Evolutionary conservation across 2,888 invertebrate genomes (phyloP).

Genomic region (Megastigmus dorsalis): DNA sequence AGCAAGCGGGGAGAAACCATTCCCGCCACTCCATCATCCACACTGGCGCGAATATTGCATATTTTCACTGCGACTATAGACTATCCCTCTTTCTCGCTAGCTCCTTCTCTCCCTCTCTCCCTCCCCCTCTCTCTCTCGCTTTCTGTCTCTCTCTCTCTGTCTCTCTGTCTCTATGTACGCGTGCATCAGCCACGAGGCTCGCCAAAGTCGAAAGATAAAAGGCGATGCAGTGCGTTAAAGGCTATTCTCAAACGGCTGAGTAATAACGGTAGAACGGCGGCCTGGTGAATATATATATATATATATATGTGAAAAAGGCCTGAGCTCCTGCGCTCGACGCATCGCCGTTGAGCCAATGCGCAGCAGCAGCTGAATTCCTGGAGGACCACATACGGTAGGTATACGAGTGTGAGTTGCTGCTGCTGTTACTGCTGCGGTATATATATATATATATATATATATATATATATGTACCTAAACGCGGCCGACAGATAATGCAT

Average conservation of each 20-base stretch:
- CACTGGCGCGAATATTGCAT: neutral
- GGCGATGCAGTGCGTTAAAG: constrained; percentile 64
- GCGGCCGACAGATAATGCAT: constrained; percentile 72
- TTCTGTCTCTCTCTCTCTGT: constrained; percentile 44
- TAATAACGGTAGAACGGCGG: neutral
- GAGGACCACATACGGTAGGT: constrained; percentile 6
- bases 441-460: no score
- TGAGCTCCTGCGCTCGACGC: neutral
- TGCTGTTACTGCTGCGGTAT: no score
- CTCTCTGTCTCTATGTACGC: constrained; percentile 41
- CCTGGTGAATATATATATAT: no score
- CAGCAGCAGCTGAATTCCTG: constrained; percentile 39
- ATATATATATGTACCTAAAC: constrained; percentile 55
- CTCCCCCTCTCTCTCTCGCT: constrained; percentile 50
- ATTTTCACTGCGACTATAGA: no score
- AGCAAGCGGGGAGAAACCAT: constrained; percentile 26
- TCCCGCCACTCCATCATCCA: constrained; percentile 34
- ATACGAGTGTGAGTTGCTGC: no score
- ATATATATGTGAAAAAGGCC: constrained; percentile 31
- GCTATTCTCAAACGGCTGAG: constrained; percentile 71
- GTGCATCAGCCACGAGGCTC: constrained; percentile 47
- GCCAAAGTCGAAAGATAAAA: constrained; percentile 68
- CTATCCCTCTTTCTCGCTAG: constrained; percentile 58
- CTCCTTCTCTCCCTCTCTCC: constrained; percentile 48
- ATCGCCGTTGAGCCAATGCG: constrained; percentile 23